Base-by-base conservation (phyloP, 35 echinoderm and acorn worm genomes). In the Anneissia japonica region DNA sequence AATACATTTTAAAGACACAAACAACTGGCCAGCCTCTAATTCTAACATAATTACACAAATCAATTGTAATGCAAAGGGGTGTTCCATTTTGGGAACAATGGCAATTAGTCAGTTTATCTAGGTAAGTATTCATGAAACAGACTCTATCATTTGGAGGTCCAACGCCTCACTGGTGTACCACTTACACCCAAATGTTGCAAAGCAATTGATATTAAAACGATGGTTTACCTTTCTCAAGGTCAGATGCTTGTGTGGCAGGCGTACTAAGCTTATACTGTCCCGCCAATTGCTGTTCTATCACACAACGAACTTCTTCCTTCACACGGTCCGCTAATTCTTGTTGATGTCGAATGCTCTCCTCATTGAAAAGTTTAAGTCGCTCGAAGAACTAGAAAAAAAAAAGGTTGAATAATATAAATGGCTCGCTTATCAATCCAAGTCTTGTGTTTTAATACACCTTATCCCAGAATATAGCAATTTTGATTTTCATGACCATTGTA, bases 281-380 rank as follows among this genome's bases (percentile, higher is more conserved):
- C 36, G 95, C 95, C 19, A 97, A 37, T 56, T 97, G 95, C 30
- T 88, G 90, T 78, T 93, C 91, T 19, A 93, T 74, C 34, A 83
- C 82, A 3, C 85, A 82, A 31, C 90, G 41, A 14, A 97, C 83
- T 64, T 93, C 91, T 35, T 74, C 46, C 30, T 81, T 88, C 0
- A 92, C 91, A 39, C 87, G 93, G 46, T 91, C 88, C 3, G 77
- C 84, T 46, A 97, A 83, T 51, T 91, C 82, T 37, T 88, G 36
- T 9, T 88, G 75, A 39, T 82, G 73, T 38, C 46, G 82, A 41
- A 88, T 82, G 72, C 88, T 97, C 43, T 97, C 95, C 35, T 93
- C 91, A 32, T 76, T 39, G 32, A 93, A 97, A 32, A 91, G 38
- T 55, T 91, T 75, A 46, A 97, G 81, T 30, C 95, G 78, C 32